phyloP scores from a whole-genome alignment of 2,113 vertebrate species.

The Arenaria interpres region DNA sequence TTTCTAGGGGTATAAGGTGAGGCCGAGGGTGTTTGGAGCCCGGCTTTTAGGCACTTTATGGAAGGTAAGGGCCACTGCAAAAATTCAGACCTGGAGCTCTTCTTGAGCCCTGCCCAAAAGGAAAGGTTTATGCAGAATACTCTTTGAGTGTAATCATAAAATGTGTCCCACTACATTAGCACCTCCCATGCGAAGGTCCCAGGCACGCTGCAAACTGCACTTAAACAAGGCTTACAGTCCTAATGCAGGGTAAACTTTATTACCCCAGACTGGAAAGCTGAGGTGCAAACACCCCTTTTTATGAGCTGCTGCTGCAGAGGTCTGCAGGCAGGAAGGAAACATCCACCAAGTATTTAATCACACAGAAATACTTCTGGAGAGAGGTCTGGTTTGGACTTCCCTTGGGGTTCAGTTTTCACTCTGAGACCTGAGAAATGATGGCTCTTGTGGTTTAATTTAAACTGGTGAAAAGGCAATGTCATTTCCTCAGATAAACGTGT shows the following conservation, averaged over 20 bases:
- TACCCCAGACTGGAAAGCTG: background rate
- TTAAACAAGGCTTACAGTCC: background rate
- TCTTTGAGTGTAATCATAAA: background rate
- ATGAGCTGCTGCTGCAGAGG: constrained; percentile 7
- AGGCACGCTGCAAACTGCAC: background rate
- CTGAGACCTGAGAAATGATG: background rate
- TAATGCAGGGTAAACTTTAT: background rate
- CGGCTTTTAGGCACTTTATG: background rate
- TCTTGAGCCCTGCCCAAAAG: background rate
- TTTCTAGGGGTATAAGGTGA: background rate
- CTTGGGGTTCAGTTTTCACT: background rate
- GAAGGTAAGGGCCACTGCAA: background rate
- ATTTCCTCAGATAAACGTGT: background rate
- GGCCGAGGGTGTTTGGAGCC: background rate
- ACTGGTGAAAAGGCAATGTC: background rate
- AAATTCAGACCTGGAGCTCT: background rate
- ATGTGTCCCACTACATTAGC: background rate
- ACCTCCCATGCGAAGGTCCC: background rate
- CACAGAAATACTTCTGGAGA: background rate
- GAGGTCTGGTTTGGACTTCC: background rate
- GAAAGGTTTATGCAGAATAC: background rate
- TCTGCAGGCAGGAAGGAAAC: constrained; percentile 38
- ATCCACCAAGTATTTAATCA: background rate
- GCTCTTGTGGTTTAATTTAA: background rate
- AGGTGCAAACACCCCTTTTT: constrained; percentile 41